Base-by-base conservation (phyloP, 2,113 vertebrate genomes). In the Heptranchias perlo region DNA sequence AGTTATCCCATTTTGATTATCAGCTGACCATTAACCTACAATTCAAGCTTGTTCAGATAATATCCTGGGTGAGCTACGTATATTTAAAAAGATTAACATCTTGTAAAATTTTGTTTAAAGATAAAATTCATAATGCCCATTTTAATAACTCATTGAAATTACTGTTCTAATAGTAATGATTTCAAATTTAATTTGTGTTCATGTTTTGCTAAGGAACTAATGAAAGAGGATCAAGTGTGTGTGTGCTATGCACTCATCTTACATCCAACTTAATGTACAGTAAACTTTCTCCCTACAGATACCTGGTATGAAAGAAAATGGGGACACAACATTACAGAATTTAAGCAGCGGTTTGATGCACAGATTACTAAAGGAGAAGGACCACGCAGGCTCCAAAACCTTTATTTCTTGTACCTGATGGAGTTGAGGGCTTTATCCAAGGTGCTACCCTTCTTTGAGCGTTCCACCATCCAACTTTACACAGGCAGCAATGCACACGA, bases 351-450 rank as follows among this genome's bases (percentile, higher is more conserved):
- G 0, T 99, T 99, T 96, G 99, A 99, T 67, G 98, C 98, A 25
- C 96, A 98, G 93, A 96, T 99, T 96, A 99, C 99, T 2, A 97
- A 97, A 58, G 98, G 98, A 6, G 99, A 99, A 97, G 99, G 99
- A 0, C 98, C 99, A 49, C 97, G 98, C 96, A 98, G 99, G 67
- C 98, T 99, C 49, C 98, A 98, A 96, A 99, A 99, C 96, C 98
- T 99, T 0, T 99, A 99, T 97, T 99, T 99, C 91, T 97, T 99
- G 78, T 99, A 99, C 97, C 97, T 99, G 96, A 99, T 99, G 0
- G 99, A 99, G 97, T 97, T 99, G 96, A 97, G 98, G 64, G 99
- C 99, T 10, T 97, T 99, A 16, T 98, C 98, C 96, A 99, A 99
- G 96, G 98, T 97, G 47, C 97, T 99, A 96, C 99, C 99, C 0